Percentiles rank a stretch among this genome's conserved stretches.
phyloP scores from a whole-genome alignment of 2,113 vertebrate genomes.

The Dissostichus mawsoni region DNA sequence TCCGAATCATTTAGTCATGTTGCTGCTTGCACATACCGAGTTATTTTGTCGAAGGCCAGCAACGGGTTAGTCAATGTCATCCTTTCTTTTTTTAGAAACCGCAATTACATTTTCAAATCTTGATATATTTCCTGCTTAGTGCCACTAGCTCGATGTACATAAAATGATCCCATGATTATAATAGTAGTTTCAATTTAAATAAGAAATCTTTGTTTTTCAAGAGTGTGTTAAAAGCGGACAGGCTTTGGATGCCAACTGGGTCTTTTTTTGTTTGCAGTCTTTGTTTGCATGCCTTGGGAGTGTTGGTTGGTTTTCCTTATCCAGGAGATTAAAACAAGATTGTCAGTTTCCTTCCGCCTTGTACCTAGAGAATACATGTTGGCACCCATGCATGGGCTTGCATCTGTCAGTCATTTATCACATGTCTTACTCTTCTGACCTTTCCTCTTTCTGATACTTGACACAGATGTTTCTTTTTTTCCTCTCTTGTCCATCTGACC shows the following conservation, averaged over 20 bases:
- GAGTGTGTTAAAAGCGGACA: constrained; percentile 6
- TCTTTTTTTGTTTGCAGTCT: constrained; percentile 56
- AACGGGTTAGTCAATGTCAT: not conserved
- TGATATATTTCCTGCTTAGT: not conserved
- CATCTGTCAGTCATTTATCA: constrained; percentile 76
- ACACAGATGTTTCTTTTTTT: constrained; percentile 62
- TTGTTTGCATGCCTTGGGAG: constrained; percentile 37
- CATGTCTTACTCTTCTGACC: constrained; percentile 65
- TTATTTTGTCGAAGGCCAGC: not conserved
- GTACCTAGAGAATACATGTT: constrained; percentile 60
- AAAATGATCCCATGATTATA: not conserved
- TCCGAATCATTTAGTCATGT: constrained; percentile 3
- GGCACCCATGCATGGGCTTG: constrained; percentile 56
- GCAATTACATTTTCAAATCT: not conserved
- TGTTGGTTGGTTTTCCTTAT: constrained; percentile 53
- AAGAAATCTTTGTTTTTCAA: constrained; percentile 25
- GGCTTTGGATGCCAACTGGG: constrained; percentile 34
- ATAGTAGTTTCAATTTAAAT: constrained; percentile 2
- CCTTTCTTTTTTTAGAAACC: not conserved
- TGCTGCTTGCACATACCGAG: not conserved
- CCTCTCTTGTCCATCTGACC: constrained; percentile 52
- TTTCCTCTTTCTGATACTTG: constrained; percentile 57
- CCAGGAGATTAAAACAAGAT: constrained; percentile 69
- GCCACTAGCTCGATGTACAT: not conserved
- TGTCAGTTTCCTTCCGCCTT: constrained; percentile 63